Base-by-base conservation (phyloP, 2,113 vertebrate species). In the Chaenogobius annularis region DNA sequence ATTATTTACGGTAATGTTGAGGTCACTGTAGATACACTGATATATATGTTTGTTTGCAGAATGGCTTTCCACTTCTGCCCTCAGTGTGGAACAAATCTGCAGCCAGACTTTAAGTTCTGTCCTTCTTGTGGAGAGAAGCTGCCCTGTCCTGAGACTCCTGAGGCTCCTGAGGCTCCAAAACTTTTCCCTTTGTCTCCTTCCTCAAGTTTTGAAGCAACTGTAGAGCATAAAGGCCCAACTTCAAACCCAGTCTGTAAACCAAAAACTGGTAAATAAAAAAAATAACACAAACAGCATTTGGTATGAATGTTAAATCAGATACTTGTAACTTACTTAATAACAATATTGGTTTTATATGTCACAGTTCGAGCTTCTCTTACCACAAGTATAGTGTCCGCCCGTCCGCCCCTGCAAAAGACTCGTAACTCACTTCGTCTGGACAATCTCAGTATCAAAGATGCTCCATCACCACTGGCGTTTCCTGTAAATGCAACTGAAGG, bases 31-130 rank as follows among this genome's bases (percentile, higher is more conserved):
- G 17, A 43, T 15, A 7, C 50, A 11, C 77, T 52, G 77, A 1
- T 74, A 46, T 54, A 14, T 15, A 26, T 22, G 20, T 80, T 37
- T 43, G 19, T 43, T 75, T 87, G 43, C 83, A 92, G 90, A 66
- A 94, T 93, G 94, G 72, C 85, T 54, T 83, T 93, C 66, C 85
- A 86, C 63, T 97, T 94, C 91, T 98, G 96, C 78, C 93, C 96
- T 12, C 86, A 92, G 0, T 98, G 96, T 88, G 95, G 96, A 72
- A 68, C 87, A 55, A 91, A 88, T 79, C 73, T 95, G 40, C 77
- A 95, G 80, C 78, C 89, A 3, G 31, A 62, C 0, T 98, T 96
- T 81, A 94, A 82, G 26, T 97, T 96, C 75, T 98, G 96, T 80
- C 96, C 96, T 0, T 88, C 89, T 0, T 97, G 96, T 12, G 95